These are phyloP conservation scores for Muschampia staudingeri DNA, from an alignment of 2,888 invertebrate genomes.

Conservation along the genomic window DNA sequence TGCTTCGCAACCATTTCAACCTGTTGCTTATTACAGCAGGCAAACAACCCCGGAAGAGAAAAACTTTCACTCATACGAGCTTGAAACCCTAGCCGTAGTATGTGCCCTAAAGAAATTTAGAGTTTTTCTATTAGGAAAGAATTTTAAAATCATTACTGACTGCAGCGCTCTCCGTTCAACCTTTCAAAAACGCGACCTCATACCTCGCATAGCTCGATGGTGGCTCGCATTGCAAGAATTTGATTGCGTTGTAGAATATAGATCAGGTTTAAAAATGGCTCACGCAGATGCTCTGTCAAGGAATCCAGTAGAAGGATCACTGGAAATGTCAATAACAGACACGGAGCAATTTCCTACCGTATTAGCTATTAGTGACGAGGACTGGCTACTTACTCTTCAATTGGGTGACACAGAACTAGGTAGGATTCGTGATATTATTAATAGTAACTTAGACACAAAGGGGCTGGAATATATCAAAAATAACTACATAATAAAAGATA, in stretches of 20 bases:
- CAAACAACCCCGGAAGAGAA: slow-evolving; percentile 25
- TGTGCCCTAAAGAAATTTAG: slow-evolving; percentile 26
- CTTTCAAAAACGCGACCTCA: slow-evolving; percentile 65
- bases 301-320: slow-evolving; percentile 54
- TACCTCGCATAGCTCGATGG: slow-evolving; percentile 71
- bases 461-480: neutral
- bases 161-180: slow-evolving; percentile 71
- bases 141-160: slow-evolving; percentile 67
- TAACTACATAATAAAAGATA: neutral
- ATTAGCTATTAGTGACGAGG: neutral
- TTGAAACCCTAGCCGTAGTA: slow-evolving; percentile 75
- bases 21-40: slow-evolving; percentile 34
- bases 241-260: slow-evolving; percentile 71
- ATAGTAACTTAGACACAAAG: neutral
- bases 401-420: neutral
- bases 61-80: slow-evolving; percentile 63
- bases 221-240: slow-evolving; percentile 70
- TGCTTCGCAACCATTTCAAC: neutral
- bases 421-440: neutral
- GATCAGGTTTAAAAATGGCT: slow-evolving; percentile 69
- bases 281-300: slow-evolving; percentile 74
- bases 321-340: neutral
- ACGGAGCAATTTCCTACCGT: neutral
- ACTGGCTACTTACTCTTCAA: neutral
- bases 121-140: slow-evolving; percentile 20